Evolutionary conservation across 2,113 vertebrate genomes (phyloP).

Genomic region (Malurus elegans): DNA sequence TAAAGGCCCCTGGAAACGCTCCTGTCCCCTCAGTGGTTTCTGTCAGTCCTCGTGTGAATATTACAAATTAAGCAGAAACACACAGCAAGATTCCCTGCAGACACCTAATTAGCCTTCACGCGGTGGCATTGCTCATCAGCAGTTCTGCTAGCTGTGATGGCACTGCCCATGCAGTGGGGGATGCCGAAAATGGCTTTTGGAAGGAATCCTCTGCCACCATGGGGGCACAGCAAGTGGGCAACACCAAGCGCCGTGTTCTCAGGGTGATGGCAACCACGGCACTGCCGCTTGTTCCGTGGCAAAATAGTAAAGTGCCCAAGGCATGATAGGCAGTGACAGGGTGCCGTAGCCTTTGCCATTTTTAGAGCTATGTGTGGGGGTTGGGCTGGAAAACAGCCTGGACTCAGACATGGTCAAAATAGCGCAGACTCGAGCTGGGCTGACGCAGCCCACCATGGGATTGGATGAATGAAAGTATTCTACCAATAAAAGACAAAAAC

Average conservation of each 20-base stretch:
- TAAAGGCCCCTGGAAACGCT: not conserved
- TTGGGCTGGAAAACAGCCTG: too few relatives aligned
- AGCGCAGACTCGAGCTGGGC: too few relatives aligned
- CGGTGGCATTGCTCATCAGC: not conserved
- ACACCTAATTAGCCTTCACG: not conserved
- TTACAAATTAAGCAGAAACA: conserved; percentile 33
- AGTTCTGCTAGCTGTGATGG: not conserved
- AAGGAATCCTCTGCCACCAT: not conserved
- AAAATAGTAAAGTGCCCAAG: not conserved
- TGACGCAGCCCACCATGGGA: too few relatives aligned
- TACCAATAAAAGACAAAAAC: too few relatives aligned
- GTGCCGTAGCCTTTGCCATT: too few relatives aligned
- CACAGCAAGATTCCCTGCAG: not conserved
- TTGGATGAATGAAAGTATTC: too few relatives aligned
- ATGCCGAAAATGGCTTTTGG: not conserved
- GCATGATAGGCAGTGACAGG: rapidly evolving
- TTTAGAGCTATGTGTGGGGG: too few relatives aligned
- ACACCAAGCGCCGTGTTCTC: rapidly evolving
- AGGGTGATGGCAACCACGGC: rapidly evolving
- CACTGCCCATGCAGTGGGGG: not conserved
- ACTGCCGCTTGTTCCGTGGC: rapidly evolving
- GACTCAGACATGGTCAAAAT: too few relatives aligned
- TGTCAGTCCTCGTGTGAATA: conserved; percentile 20
- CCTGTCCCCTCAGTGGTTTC: not conserved
- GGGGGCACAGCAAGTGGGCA: rapidly evolving